Conservation (phyloP, 1,140 invertebrate species). For the Drosophila willistoni region DNA sequence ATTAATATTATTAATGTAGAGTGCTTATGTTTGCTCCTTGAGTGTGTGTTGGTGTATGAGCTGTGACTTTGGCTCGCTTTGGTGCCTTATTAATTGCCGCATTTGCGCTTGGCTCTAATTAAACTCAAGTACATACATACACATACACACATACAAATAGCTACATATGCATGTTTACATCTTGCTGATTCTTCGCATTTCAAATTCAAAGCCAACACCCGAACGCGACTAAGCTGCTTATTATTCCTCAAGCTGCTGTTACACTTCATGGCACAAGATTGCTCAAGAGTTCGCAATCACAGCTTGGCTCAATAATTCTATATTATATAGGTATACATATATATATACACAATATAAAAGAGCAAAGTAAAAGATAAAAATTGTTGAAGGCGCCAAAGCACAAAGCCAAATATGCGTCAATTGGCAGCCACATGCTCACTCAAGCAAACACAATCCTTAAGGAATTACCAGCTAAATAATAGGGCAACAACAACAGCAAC, state of each 20-base stretch:
- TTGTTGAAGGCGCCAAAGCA: conserved; percentile 38
- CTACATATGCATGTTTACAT: conserved; percentile 4
- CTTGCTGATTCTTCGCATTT: conserved; percentile 34
- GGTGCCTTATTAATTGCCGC: conserved; percentile 66
- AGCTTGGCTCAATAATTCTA: conserved; percentile 70
- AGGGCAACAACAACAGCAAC: conserved; percentile 39
- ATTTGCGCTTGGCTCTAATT: conserved; percentile 61
- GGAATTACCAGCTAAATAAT: conserved; percentile 77
- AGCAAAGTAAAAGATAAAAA: conserved; percentile 8
- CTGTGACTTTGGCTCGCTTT: conserved; percentile 20
- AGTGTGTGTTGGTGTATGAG: neutral
- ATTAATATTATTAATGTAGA: conserved; percentile 78
- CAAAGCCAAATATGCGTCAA: conserved; percentile 80
- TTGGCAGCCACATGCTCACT: conserved; percentile 81
- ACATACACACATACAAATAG: neutral
- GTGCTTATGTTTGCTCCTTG: conserved; percentile 63
- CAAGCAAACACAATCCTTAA: conserved; percentile 77
- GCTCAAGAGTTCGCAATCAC: conserved; percentile 74
- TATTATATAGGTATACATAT: conserved; percentile 43
- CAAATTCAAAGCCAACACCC: conserved; percentile 54
- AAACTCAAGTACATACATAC: conserved; percentile 37
- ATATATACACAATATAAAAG: conserved; percentile 5
- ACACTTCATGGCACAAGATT: conserved; percentile 49
- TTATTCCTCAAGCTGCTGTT: conserved; percentile 60
- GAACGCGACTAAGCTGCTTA: conserved; percentile 65